These are phyloP conservation scores for Anolis carolinensis DNA, from an alignment of 2,113 vertebrate genomes.

Conservation along the genomic window DNA sequence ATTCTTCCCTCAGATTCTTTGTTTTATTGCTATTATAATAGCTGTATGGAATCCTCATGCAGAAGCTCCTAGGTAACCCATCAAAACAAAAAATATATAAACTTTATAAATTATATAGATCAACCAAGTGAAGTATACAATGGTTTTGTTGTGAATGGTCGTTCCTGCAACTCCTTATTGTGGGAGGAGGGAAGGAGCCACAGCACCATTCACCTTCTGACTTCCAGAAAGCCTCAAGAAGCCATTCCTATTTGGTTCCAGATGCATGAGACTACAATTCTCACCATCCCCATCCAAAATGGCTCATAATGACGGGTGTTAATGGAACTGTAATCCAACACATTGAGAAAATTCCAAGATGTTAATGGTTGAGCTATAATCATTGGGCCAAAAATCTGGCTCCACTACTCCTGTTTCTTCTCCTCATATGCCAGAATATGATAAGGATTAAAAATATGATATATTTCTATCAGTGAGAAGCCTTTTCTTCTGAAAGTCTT, in stretches of 20 bases:
- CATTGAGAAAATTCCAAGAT: not conserved
- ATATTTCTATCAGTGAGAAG: not conserved
- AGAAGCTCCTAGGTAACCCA: not conserved
- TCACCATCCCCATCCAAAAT: not conserved
- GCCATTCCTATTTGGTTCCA: not conserved
- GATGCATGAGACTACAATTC: not conserved
- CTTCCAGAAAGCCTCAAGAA: not conserved
- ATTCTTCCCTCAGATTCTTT: no score
- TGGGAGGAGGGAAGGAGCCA: not conserved
- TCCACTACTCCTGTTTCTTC: not conserved
- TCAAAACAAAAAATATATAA: not conserved
- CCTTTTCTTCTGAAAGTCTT: not conserved
- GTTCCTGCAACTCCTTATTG: not conserved
- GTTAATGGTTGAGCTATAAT: not conserved
- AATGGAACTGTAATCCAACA: not conserved
- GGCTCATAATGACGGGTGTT: not conserved
- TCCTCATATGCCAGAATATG: not conserved
- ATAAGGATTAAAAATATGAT: not conserved
- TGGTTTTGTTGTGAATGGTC: not conserved
- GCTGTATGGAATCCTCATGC: no score
- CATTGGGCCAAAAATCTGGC: not conserved
- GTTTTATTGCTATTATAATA: not conserved
- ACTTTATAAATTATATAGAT: not conserved
- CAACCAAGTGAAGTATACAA: not conserved
- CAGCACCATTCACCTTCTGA: not conserved